These are phyloP conservation scores for Podarcis siculus DNA, from an alignment of 2,797 vertebrate genomes.

Conservation along the genomic window DNA sequence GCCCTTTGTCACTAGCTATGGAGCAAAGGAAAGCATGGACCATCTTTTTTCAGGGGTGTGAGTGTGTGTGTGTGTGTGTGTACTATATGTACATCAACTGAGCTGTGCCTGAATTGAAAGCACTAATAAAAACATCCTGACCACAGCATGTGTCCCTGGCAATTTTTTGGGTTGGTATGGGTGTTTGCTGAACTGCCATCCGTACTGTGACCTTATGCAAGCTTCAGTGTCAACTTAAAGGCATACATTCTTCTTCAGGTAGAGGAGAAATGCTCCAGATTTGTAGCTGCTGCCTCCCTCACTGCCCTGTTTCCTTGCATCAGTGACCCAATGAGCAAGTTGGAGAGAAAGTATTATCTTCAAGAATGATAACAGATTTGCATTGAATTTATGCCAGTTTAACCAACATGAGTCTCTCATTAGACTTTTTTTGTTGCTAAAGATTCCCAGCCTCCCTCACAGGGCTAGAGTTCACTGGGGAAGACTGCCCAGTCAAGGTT, in stretches of 20 bases:
- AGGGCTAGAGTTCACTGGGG: not conserved
- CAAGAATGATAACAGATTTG: not conserved
- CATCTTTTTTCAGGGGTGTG: conserved; percentile 7
- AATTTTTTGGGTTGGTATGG: not conserved
- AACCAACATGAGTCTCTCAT: not conserved
- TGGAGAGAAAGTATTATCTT: not conserved
- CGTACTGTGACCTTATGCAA: not conserved
- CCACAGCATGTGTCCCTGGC: conserved; percentile 16
- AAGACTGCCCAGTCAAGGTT: not conserved
- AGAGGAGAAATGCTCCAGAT: not conserved
- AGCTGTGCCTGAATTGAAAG: conserved; percentile 40
- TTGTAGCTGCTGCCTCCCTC: not conserved
- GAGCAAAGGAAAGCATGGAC: not conserved
- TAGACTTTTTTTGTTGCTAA: too few species aligned
- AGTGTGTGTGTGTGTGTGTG: not conserved
- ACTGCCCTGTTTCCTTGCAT: not conserved
- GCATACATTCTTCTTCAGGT: not conserved
- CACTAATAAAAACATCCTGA: conserved; percentile 47
- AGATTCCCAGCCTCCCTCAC: not conserved
- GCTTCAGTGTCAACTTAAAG: not conserved
- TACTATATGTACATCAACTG: conserved; percentile 9
- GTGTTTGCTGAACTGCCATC: not conserved
- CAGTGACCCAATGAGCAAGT: not conserved
- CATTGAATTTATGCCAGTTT: not conserved
- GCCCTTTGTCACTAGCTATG: conserved; percentile 1